Evolutionary conservation across 2,797 vertebrate genomes (phyloP), one percentile per base, ranked within the genome.

Genomic region (Takifugu ocellatus): DNA sequence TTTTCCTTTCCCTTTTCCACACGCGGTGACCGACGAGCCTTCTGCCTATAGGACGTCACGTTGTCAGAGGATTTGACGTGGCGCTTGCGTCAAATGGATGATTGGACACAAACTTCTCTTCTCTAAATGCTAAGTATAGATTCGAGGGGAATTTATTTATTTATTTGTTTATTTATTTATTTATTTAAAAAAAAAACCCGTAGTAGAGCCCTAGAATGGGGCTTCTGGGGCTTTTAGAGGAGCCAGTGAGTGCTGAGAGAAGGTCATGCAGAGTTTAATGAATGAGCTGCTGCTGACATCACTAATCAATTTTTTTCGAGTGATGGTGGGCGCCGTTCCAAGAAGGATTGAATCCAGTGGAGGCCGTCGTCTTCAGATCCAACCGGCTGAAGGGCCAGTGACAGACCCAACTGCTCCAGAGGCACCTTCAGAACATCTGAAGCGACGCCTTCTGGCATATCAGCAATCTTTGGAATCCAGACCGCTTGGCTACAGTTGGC

Each of bases 41-140:
- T 43, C 61, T 56, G 56, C 63, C 68, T 47, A 65, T 51, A 51
- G 61, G 67, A 77, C 5, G 83, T 84, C 77, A 85, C 79, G 79
- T 80, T 78, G 81, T 70, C 61, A 73, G 66, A 70, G 82, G 86
- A 88, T 87, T 84, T 87, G 72, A 79, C 11, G 55, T 52, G 10
- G 59, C 2, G 50, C 48, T 65, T 46, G 51, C 45, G 25, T 63
- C 63, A 56, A 74, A 63, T 21, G 62, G 48, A 54, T 70, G 74
- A 70, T 76, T 73, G 72, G 68, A 72, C 63, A 6, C n/a, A 70
- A 54, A 62, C 47, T 56, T 45, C 59, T 15, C 61, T 56, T 48
- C 16, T 53, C 45, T 33, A 29, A 29, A 7, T 29, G 31, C 3
- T 10, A 33, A 33, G 31, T 33, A 33, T 1, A 33, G 8, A 7